Base-by-base conservation (phyloP, 2,888 invertebrate genomes). In the Steinernema hermaphroditum region DNA sequence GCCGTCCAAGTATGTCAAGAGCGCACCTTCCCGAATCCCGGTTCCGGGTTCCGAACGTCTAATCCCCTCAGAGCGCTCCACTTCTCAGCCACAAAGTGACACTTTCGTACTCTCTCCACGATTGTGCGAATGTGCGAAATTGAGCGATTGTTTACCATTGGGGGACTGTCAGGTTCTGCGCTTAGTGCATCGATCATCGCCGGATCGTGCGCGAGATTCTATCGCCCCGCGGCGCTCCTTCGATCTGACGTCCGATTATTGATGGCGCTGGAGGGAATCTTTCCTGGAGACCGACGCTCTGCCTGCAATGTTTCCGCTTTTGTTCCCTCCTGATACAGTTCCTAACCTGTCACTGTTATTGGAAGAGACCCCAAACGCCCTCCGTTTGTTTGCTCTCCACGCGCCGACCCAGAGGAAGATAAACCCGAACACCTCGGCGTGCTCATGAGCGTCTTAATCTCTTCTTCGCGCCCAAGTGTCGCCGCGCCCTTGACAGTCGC, bases 401-500 rank as follows among this genome's bases (percentile, higher is more conserved):
- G 49, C 49, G 49, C 19, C 27, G 2, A 8, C 54, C 4, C 27
- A 12, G 37, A 37, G 37, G 37, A 37, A 37, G 37, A 37, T 37
- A 12, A 12, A 37, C 37, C 46, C 8, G 16, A 46, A 41, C 14
- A 14, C 41, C n/a, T 14, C 41, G n/a, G 54, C 12, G n/a, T 54
- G 12, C 54, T 46, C 46, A 46, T 46, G 54, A 4, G 54, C 54
- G 54, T 54, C 54, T 54, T 54, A 54, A 54, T 54, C 54, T 54
- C 54, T 54, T 24, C 54, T 16, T 2, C 22, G 6, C 46, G 46
- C 46, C 54, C 54, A 54, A 54, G 24, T 12, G 4, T 37, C 6
- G 37, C 37, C 6, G 12, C 37, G 37, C 37, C 12, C 46, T 46
- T 24, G 54, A 54, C 54, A 54, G 49, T 49, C 49, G 41, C 41